Conservation (phyloP, 2,888 invertebrate genomes). For the Morpho achilles region DNA sequence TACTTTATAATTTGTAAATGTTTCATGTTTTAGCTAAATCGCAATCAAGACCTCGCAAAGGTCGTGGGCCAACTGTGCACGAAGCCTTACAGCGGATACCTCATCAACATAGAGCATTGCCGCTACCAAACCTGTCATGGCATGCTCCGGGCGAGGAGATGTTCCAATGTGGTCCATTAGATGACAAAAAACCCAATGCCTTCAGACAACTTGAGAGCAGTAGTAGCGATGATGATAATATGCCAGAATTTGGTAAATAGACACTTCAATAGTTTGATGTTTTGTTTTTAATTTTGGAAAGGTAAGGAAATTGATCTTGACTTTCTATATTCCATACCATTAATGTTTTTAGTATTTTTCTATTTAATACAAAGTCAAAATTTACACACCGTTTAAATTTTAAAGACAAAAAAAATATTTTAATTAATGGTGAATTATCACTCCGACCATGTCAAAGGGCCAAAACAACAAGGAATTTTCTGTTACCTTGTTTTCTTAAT, state of each 20-base stretch:
- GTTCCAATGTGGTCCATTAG: slow-evolving; percentile 65
- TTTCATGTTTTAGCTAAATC: slow-evolving; percentile 27
- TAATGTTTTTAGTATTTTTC: too few relatives aligned
- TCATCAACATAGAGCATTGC: slow-evolving; percentile 44
- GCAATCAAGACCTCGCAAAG: slow-evolving; percentile 50
- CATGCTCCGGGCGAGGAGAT: slow-evolving; percentile 72
- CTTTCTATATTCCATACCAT: too few relatives aligned
- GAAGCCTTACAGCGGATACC: slow-evolving; percentile 81
- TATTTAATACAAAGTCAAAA: too few relatives aligned
- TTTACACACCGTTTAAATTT: too few relatives aligned
- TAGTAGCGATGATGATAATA: slow-evolving; percentile 67
- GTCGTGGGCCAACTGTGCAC: slow-evolving; percentile 73
- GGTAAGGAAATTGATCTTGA: slow-evolving; percentile 10
- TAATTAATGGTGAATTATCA: too few relatives aligned
- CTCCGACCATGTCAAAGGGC: too few relatives aligned
- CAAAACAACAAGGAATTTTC: too few relatives aligned
- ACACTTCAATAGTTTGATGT: slow-evolving; percentile 10
- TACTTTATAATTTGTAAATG: too few relatives aligned
- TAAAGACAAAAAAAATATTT: too few relatives aligned
- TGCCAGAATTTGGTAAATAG: slow-evolving; percentile 64
- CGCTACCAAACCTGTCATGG: slow-evolving; percentile 58
- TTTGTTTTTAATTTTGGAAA: slow-evolving; percentile 8
- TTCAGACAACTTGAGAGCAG: slow-evolving; percentile 58
- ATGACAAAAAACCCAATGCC: slow-evolving; percentile 43
- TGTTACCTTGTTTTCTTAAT: too few relatives aligned